Conservation (phyloP, 2,888 invertebrate genomes). For the Protophormia terraenovae region DNA sequence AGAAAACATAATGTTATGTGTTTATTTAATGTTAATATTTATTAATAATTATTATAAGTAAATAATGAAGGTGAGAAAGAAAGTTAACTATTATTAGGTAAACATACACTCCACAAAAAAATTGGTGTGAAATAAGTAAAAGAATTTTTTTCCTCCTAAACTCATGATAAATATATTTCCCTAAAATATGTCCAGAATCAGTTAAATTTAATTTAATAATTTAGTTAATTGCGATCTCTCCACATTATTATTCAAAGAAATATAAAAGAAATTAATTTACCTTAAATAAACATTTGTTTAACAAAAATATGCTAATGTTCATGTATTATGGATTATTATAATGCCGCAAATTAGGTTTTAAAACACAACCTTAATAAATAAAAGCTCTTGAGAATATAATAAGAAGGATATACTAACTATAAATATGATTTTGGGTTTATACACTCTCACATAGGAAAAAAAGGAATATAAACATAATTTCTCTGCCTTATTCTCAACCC, state of each 20-base stretch:
- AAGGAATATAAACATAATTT: background rate
- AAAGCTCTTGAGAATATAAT: background rate
- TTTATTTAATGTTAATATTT: constrained; percentile 64
- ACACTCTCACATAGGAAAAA: background rate
- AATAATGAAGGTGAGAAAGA: background rate
- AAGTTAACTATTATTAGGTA: background rate
- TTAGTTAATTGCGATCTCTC: too few species aligned
- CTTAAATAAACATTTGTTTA: constrained; percentile 54
- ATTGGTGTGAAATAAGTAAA: background rate
- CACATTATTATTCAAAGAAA: background rate
- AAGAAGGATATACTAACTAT: background rate
- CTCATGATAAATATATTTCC: too few species aligned
- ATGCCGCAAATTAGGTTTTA: constrained; percentile 17
- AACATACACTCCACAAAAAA: background rate
- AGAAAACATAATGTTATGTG: constrained; percentile 49
- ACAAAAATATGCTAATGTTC: constrained; percentile 67
- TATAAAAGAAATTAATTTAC: constrained; percentile 26
- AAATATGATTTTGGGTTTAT: constrained; percentile 8
- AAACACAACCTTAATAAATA: constrained; percentile 14
- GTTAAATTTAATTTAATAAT: too few species aligned
- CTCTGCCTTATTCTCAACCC: background rate
- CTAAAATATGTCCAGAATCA: too few species aligned
- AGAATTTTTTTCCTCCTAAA: too few species aligned
- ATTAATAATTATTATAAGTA: constrained; percentile 62
- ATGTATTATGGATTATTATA: constrained; percentile 19